phyloP scores from a whole-genome alignment of 64 coral and sea anemone genomes.

The Trachythela sp. region DNA sequence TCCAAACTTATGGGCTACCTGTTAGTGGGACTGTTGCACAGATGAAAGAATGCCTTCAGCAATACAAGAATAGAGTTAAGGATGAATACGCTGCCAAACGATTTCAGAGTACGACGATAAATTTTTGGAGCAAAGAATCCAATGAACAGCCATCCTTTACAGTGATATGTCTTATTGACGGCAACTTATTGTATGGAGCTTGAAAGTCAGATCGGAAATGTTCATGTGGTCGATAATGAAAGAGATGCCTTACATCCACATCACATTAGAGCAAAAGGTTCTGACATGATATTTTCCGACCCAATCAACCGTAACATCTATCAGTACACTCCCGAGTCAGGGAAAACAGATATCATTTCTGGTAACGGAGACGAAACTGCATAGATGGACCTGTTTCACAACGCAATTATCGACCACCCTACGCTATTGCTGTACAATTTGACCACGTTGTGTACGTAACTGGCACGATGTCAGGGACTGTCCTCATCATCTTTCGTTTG shows the following conservation, averaged over 20 bases:
- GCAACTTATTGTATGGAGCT: neutral
- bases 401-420: neutral
- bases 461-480: neutral
- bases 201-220: neutral
- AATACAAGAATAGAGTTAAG: neutral
- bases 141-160: conserved; percentile 8
- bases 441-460: neutral
- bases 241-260: neutral
- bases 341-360: conserved; percentile 1
- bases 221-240: neutral
- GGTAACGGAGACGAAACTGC: conserved; percentile 12
- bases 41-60: neutral
- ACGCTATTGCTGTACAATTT: conserved; percentile 1
- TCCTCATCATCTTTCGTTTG: neutral
- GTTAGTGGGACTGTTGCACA: neutral
- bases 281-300: conserved; percentile 13
- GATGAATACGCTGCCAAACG: conserved; percentile 2
- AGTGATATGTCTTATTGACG: neutral
- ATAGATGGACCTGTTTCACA: conserved; percentile 2
- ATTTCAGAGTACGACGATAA: neutral
- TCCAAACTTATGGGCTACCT: neutral
- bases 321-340: conserved; percentile 11
- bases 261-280: conserved; percentile 5
- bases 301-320: neutral
- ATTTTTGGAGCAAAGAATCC: neutral